Base-by-base conservation (phyloP, 2,797 vertebrate genomes). In the Numenius phaeopus region DNA sequence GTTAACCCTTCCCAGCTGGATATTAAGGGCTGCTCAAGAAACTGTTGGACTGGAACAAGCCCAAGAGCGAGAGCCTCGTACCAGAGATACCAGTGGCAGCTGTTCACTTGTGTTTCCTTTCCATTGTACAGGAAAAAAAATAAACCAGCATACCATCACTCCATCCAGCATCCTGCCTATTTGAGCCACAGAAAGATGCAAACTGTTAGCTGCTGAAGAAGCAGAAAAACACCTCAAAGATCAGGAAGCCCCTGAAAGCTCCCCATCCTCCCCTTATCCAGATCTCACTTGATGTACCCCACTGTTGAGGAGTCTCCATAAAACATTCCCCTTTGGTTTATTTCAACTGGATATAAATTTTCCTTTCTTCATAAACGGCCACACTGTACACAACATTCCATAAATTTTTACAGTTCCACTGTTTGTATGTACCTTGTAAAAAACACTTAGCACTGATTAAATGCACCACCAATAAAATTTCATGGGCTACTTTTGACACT, bases 361-460 rank as follows among this genome's bases (percentile, higher is more conserved):
- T 59, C 89, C 78, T 89, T 94, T 95, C 96, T 96, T 97, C 89
- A 94, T 95, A 96, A 97, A 95, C 4, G 5, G 95, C 65, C 76
- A 89, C 87, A 95, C 95, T 96, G 94, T 97, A 97, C 93, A 93
- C 81, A 95, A 90, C 86, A 97, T 98, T 97, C 96, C 95, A 96
- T 97, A 95, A 96, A 96, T 97, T 97, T 97, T 97, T 97, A 97
- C 97, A 97, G 64, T 96, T 96, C 97, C 97, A 97, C 98, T 98
- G 98, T 99, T 99, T 98, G 98, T 98, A 91, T 93, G 85, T 96
- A 98, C 98, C 99, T 98, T 98, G 99, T 99, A 99, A 99, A 99
- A 99, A 98, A 98, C 97, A 98, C 99, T 99, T 99, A 99, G 98
- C 97, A 97, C 98, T 99, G 98, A 99, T 99, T 99, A 99, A 98